Evolutionary conservation across 2,113 vertebrate genomes (phyloP).

Genomic region (Nyctereutes procyonoides): DNA sequence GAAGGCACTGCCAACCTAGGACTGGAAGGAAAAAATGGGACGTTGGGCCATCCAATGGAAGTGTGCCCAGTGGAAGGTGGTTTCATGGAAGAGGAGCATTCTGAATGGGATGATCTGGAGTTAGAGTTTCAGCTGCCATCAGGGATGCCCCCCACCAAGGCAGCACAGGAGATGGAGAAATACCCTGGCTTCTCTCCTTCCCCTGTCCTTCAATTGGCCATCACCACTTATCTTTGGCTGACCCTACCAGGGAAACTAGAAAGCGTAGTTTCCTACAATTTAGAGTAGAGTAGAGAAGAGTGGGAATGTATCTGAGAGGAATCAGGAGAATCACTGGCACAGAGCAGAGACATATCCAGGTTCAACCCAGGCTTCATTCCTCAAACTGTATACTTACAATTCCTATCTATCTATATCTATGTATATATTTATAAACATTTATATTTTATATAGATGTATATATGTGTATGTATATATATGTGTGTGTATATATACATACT

Average conservation of each 20-base stretch:
- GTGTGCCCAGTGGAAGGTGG: not conserved
- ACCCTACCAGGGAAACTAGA: not conserved
- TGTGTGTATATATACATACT: not conserved
- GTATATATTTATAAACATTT: not conserved
- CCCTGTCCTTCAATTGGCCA: not conserved
- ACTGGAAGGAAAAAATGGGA: not conserved
- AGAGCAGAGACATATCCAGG: not conserved
- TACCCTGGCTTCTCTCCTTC: not conserved
- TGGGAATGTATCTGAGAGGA: not conserved
- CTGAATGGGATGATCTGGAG: not conserved
- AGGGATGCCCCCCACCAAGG: not conserved
- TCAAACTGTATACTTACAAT: not conserved
- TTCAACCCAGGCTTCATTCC: too few species aligned
- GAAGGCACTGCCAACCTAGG: not conserved
- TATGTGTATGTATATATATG: not conserved
- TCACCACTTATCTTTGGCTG: not conserved
- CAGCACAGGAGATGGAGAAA: not conserved
- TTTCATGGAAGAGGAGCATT: not conserved
- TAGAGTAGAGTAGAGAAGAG: not conserved
- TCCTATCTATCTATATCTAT: not conserved
- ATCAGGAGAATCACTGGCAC: not conserved
- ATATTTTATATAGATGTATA: not conserved
- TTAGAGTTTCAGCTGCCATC: not conserved
- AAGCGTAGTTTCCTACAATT: not conserved
- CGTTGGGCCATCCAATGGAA: not conserved